These are phyloP conservation scores for Coenonympha arcania DNA, from an alignment of 2,888 invertebrate genomes.

Conservation along the genomic window DNA sequence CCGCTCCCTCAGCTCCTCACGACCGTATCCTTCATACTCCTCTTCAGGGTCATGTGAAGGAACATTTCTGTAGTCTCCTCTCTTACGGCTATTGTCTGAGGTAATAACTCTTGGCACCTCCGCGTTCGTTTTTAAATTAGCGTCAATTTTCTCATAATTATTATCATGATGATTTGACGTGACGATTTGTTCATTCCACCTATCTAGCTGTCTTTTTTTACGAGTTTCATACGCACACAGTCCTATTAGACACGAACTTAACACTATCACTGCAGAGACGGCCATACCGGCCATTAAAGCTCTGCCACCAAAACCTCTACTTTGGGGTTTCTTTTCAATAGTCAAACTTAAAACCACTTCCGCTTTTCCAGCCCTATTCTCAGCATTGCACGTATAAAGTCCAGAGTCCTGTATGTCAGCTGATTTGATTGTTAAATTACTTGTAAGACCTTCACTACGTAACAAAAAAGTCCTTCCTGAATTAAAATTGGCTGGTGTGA, in stretches of 20 bases:
- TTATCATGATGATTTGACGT: constrained; percentile 70
- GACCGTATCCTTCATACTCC: constrained; percentile 65
- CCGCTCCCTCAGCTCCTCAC: constrained; percentile 43
- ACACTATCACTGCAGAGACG: constrained; percentile 78
- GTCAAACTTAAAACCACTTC: constrained; percentile 82
- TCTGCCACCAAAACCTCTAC: constrained; percentile 73
- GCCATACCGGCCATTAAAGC: constrained; percentile 79
- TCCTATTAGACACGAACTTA: constrained; percentile 78
- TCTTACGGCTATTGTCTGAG: constrained; percentile 64
- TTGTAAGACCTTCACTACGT: constrained; percentile 78
- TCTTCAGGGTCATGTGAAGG: constrained; percentile 80
- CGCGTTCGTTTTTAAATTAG: constrained; percentile 71
- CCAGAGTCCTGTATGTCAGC: constrained; percentile 84
- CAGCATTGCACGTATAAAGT: constrained; percentile 83
- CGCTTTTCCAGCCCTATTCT: constrained; percentile 85
- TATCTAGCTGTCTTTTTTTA: constrained; percentile 73
- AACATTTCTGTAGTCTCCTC: constrained; percentile 82
- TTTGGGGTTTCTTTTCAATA: constrained; percentile 78
- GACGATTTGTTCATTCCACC: constrained; percentile 71
- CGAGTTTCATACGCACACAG: constrained; percentile 79
- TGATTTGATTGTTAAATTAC: constrained; percentile 81
- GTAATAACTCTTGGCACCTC: constrained; percentile 52
- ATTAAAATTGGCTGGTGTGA: constrained; percentile 51
- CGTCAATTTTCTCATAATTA: constrained; percentile 86
- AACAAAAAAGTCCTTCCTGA: constrained; percentile 77